phyloP scores from a whole-genome alignment of 37 sponge, comb jelly and placozoan genomes.

The Eunapius fragilis region DNA sequence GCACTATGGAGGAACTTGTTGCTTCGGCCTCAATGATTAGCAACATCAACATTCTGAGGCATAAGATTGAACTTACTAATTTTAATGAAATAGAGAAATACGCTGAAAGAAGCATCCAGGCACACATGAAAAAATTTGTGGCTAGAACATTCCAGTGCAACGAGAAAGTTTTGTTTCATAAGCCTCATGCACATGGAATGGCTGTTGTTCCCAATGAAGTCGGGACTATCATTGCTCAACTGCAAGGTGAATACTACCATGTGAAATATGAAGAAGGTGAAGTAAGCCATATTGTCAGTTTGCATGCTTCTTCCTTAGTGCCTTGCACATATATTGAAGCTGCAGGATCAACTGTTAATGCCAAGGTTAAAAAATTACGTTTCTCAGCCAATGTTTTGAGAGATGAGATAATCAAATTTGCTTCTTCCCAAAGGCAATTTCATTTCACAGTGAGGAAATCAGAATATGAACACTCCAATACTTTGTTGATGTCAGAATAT shows the following conservation, averaged over 20 bases:
- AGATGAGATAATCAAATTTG: too few relatives aligned
- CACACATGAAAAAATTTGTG: too few relatives aligned
- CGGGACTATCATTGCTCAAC: not conserved
- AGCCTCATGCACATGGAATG: too few relatives aligned
- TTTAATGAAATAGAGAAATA: not conserved
- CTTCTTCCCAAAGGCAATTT: too few relatives aligned
- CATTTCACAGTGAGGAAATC: too few relatives aligned
- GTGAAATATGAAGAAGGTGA: not conserved
- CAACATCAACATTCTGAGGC: not conserved
- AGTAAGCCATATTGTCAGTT: not conserved
- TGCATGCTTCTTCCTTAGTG: not conserved
- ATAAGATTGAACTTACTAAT: not conserved
- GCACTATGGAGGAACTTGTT: not conserved
- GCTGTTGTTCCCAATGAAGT: not conserved
- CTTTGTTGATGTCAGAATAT: too few relatives aligned
- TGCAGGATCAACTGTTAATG: not conserved
- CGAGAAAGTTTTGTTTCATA: too few relatives aligned
- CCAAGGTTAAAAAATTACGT: too few relatives aligned
- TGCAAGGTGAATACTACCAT: not conserved
- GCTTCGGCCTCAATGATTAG: not conserved
- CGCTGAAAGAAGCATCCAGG: not conserved
- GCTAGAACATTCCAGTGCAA: too few relatives aligned
- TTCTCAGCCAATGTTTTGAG: too few relatives aligned
- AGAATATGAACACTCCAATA: too few relatives aligned
- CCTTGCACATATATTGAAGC: not conserved